Evolutionary conservation across 2,113 vertebrate species (phyloP).

Genomic region (Neoarius graeffei): DNA sequence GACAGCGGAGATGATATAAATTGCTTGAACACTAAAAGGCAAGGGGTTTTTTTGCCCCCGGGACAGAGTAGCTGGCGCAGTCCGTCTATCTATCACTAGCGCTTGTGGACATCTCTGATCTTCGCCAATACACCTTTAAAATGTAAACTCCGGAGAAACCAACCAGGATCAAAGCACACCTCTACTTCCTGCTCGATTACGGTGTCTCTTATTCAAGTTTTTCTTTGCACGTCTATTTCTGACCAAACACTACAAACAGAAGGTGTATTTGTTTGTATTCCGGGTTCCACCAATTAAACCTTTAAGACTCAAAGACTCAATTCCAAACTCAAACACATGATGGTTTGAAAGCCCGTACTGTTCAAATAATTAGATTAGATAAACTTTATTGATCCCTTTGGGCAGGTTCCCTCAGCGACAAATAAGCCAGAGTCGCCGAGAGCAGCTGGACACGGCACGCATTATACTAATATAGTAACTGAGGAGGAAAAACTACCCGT

Average conservation of each 20-base stretch:
- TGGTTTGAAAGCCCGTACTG: neutral
- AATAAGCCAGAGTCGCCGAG: neutral
- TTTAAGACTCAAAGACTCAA: neutral
- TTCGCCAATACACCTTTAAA: neutral
- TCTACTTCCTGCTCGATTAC: neutral
- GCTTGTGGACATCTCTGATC: no score
- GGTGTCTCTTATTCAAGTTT: neutral
- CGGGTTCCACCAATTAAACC: neutral
- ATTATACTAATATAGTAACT: neutral
- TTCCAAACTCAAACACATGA: neutral
- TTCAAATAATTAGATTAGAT: neutral
- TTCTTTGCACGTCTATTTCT: neutral
- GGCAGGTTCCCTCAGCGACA: constrained; percentile 9
- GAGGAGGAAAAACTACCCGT: neutral
- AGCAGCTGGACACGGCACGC: neutral
- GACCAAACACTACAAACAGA: neutral
- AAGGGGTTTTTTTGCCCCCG: no score
- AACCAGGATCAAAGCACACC: neutral
- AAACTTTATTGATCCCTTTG: no score
- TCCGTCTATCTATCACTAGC: no score
- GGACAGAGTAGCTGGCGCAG: no score
- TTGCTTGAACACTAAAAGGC: no score
- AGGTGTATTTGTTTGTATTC: neutral
- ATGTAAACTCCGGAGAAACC: neutral
- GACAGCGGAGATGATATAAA: no score